These are phyloP conservation scores for Drosophila sechellia DNA, from an alignment of 1,140 invertebrate genomes.

Conservation along the genomic window DNA sequence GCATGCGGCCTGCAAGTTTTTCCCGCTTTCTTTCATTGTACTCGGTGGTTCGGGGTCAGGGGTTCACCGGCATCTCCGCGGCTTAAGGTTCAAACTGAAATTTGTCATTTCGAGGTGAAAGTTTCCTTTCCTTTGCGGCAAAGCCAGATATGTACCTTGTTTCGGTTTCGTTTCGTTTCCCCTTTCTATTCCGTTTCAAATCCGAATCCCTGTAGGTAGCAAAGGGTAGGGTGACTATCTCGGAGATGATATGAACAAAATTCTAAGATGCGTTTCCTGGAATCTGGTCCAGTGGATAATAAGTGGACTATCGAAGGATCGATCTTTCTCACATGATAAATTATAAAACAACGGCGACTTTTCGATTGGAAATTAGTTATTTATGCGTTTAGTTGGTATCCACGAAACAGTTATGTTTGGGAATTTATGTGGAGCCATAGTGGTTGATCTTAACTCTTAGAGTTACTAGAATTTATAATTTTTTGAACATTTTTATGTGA, in stretches of 20 bases:
- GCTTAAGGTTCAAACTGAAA: conserved; percentile 61
- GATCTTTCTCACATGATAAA: conserved; percentile 52
- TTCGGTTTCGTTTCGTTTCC: conserved; percentile 29
- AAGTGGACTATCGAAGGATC: conserved; percentile 34
- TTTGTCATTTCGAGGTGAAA: conserved; percentile 74
- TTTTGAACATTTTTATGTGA: not conserved
- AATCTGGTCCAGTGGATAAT: conserved; percentile 24
- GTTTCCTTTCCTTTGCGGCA: conserved; percentile 53
- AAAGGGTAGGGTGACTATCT: conserved; percentile 23
- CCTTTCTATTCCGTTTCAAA: conserved; percentile 10
- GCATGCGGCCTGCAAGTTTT: conserved; percentile 35
- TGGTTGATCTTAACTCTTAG: not conserved
- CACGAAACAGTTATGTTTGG: not conserved
- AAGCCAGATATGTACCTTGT: conserved; percentile 36
- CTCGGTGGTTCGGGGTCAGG: conserved; percentile 29
- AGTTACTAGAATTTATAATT: too few relatives aligned
- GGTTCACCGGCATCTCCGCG: conserved; percentile 30
- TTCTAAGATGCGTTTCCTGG: conserved; percentile 9
- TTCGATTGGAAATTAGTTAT: conserved; percentile 13
- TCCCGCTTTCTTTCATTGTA: conserved; percentile 23
- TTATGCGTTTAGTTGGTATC: conserved; percentile 11
- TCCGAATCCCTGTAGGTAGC: conserved; percentile 41
- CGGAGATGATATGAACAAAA: conserved; percentile 14
- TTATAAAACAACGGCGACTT: conserved; percentile 18
- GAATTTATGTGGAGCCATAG: not conserved